Conservation (phyloP, 2,797 vertebrate species). For the Jordanella pulchra region DNA sequence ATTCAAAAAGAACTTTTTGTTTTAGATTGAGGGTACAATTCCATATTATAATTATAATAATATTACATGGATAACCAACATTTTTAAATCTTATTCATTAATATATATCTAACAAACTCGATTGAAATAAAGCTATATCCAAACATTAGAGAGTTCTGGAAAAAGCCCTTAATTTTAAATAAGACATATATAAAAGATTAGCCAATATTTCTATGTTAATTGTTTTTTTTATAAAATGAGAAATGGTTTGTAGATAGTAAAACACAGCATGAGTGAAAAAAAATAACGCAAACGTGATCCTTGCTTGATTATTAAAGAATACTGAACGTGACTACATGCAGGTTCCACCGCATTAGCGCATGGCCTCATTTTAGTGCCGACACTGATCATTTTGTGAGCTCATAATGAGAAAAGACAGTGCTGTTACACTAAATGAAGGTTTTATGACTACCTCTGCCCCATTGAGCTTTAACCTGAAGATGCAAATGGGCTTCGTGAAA, state of each 20-base stretch:
- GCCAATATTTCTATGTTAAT: constrained; percentile 10
- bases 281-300: constrained; percentile 42
- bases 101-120: too few species aligned
- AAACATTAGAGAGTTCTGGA: not conserved
- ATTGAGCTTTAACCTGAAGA: constrained; percentile 73
- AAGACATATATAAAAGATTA: constrained; percentile 14
- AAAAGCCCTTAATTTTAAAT: not conserved
- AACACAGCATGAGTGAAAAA: constrained; percentile 29
- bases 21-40: too few species aligned
- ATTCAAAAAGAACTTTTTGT: too few species aligned
- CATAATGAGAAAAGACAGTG: constrained; percentile 61
- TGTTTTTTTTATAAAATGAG: constrained; percentile 16
- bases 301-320: constrained; percentile 17
- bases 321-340: constrained; percentile 6
- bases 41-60: too few species aligned
- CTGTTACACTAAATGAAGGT: constrained; percentile 60
- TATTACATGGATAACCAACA: too few species aligned
- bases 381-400: constrained; percentile 48
- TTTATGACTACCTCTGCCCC: constrained; percentile 68
- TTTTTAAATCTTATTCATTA: too few species aligned
- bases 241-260: constrained; percentile 37
- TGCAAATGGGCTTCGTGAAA: constrained; percentile 68
- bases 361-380: constrained; percentile 30
- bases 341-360: constrained; percentile 37
- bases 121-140: too few species aligned